phyloP scores from a whole-genome alignment of 2,888 invertebrate species.

The Cosmia trapezina region DNA sequence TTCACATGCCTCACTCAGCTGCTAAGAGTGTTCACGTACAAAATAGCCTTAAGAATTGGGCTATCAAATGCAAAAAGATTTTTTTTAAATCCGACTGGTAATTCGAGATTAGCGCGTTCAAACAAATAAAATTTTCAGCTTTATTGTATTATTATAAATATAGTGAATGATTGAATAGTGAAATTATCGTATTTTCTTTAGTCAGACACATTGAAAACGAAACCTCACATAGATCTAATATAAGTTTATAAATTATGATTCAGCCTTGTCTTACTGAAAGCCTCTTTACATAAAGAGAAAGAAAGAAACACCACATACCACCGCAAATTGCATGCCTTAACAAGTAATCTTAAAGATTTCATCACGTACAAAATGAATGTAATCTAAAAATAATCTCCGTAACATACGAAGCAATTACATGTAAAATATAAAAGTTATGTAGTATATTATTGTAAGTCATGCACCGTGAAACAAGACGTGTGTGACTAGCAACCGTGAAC shows the following conservation, averaged over 20 bases:
- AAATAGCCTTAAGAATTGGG: too few species aligned
- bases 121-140: background rate
- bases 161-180: background rate
- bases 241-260: too few species aligned
- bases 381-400: constrained; percentile 37
- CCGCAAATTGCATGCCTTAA: constrained; percentile 27
- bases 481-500: constrained; percentile 64
- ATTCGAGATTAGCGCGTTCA: too few species aligned
- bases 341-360: constrained; percentile 50
- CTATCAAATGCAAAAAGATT: too few species aligned
- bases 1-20: too few species aligned
- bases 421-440: constrained; percentile 45
- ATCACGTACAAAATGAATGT: constrained; percentile 53
- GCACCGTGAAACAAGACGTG: constrained; percentile 53
- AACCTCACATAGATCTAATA: background rate
- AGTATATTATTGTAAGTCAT: constrained; percentile 44
- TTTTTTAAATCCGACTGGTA: too few species aligned
- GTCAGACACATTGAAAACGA: background rate
- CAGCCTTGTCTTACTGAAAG: background rate
- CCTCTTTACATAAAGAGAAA: constrained; percentile 12
- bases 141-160: background rate
- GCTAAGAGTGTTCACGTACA: too few species aligned
- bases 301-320: constrained; percentile 21
- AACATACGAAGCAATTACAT: constrained; percentile 31
- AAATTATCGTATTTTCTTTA: background rate